A percentile compares a stretch with the other conserved stretches of the same genome.
Evolutionary conservation across 92 coral and sea anemone species (phyloP).

Genomic region (Chrysogorgia sp.): DNA sequence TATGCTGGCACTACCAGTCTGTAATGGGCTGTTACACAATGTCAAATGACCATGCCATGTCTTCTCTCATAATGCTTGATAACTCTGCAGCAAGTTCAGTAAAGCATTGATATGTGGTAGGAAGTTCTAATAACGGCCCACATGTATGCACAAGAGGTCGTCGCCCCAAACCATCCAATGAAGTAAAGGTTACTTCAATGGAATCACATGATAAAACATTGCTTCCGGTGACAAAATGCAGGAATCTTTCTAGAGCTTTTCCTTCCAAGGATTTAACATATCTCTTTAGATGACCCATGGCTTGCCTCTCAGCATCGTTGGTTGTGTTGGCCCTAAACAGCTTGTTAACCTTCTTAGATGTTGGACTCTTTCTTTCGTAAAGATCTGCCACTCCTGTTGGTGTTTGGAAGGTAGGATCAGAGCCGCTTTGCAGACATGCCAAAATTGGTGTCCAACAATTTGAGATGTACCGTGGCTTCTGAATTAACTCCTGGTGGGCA

Average conservation of each 20-base stretch:
- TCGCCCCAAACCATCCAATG: conserved; percentile 38
- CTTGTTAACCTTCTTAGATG: conserved; percentile 1
- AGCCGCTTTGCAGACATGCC: background rate
- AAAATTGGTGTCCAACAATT: conserved; percentile 51
- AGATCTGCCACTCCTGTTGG: background rate
- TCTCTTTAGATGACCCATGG: conserved; percentile 11
- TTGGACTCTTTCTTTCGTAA: conserved; percentile 1
- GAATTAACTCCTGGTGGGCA: too few relatives aligned
- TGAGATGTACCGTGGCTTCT: too few relatives aligned
- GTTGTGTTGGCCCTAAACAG: background rate
- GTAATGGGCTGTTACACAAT: too few relatives aligned
- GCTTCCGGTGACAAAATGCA: conserved; percentile 29
- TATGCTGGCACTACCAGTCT: too few relatives aligned
- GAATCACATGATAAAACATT: conserved; percentile 9
- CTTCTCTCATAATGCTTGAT: conserved; percentile 44
- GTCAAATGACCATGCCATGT: background rate
- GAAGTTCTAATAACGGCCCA: conserved; percentile 57
- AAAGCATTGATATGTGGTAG: conserved; percentile 50
- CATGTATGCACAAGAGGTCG: conserved; percentile 61
- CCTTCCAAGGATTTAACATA: background rate
- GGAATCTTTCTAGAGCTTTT: too few relatives aligned
- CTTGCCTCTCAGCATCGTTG: conserved; percentile 1
- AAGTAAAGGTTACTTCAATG: conserved; percentile 19
- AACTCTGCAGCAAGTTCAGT: conserved; percentile 50
- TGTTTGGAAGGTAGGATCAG: conserved; percentile 18